Evolutionary conservation across 2,797 vertebrate genomes (phyloP).

Genomic region (Lepilemur ruficaudatus): DNA sequence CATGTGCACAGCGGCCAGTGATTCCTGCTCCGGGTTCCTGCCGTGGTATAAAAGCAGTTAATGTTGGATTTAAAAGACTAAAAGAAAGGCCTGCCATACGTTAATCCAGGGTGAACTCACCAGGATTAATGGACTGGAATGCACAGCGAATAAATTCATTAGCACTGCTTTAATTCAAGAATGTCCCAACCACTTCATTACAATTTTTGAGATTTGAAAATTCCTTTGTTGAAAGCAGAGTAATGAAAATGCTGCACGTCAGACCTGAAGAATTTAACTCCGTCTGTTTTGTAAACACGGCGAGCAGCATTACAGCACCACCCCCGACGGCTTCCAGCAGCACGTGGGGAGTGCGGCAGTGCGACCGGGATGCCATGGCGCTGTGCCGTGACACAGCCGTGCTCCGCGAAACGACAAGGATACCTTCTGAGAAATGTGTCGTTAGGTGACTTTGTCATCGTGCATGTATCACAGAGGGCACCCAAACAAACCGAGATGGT

Average conservation of each 20-base stretch:
- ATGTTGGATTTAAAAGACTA: background rate
- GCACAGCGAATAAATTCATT: slow-evolving; percentile 32
- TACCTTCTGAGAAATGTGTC: background rate
- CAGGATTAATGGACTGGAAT: slow-evolving; percentile 3
- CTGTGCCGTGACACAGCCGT: background rate
- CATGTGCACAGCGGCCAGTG: fast-evolving
- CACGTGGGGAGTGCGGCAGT: background rate
- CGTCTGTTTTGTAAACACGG: background rate
- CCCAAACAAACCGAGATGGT: background rate
- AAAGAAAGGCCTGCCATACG: background rate
- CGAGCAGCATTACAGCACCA: background rate
- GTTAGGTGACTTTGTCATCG: background rate
- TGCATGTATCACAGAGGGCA: background rate
- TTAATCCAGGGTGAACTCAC: background rate
- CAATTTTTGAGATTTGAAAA: background rate
- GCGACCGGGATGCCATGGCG: fast-evolving
- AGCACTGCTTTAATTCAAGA: background rate
- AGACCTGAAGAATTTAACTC: background rate
- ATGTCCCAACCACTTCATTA: background rate
- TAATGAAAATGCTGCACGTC: slow-evolving; percentile 34
- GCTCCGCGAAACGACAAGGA: background rate
- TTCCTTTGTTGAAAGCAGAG: background rate
- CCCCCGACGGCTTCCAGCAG: background rate
- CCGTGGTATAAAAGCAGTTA: background rate
- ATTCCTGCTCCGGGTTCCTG: background rate